Conservation (phyloP, 2,113 vertebrate species). For the Colaptes auratus region DNA sequence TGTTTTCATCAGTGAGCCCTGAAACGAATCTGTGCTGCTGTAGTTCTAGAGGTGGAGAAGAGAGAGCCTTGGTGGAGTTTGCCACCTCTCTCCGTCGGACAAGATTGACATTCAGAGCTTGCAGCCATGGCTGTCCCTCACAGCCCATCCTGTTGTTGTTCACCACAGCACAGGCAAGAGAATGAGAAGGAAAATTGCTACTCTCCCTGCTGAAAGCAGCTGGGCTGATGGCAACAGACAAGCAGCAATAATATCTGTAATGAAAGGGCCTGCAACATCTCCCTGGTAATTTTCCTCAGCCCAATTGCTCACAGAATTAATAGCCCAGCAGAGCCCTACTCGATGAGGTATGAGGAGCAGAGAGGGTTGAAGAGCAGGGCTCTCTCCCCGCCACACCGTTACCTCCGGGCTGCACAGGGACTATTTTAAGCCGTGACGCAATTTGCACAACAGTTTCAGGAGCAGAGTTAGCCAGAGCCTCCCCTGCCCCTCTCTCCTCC, state of each 20-base stretch:
- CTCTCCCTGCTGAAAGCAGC: not conserved
- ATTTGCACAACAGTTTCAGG: not conserved
- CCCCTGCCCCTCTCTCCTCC: not conserved
- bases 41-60: not conserved
- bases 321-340: not conserved
- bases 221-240: constrained; percentile 34
- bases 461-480: not conserved
- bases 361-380: not conserved
- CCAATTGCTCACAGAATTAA: not conserved
- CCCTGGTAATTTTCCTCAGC: constrained; percentile 36
- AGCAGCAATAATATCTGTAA: constrained; percentile 5
- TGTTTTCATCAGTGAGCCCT: not conserved
- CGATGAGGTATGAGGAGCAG: not conserved
- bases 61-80: not conserved
- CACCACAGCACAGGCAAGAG: not conserved
- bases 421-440: not conserved
- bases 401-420: not conserved
- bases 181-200: not conserved
- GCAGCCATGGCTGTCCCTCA: not conserved
- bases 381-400: not conserved
- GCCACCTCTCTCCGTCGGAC: not conserved
- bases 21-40: not conserved
- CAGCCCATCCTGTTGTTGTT: not conserved
- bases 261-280: constrained; percentile 35
- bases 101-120: not conserved